Conservation (phyloP, 1,140 invertebrate species). For the Pemphigus obesinymphae region DNA sequence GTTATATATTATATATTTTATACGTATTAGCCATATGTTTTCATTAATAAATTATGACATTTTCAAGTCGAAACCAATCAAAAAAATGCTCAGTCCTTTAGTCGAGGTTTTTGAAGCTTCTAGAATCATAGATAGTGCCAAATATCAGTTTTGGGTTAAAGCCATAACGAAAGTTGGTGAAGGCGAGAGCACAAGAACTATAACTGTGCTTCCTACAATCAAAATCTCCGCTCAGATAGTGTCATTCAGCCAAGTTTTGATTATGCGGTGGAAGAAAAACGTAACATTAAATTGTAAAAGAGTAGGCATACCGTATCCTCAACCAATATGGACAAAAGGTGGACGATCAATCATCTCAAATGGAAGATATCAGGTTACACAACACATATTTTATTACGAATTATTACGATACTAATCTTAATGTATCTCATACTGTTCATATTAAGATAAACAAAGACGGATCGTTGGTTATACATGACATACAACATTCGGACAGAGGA, state of each 20-base stretch:
- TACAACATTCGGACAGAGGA: slow-evolving; percentile 75
- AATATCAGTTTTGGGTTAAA: slow-evolving; percentile 76
- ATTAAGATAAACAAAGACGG: slow-evolving; percentile 48
- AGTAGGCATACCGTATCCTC: slow-evolving; percentile 65
- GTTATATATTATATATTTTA: slow-evolving; percentile 19
- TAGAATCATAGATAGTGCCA: slow-evolving; percentile 64
- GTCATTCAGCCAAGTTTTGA: slow-evolving; percentile 70
- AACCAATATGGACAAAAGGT: slow-evolving; percentile 45
- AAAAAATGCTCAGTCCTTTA: slow-evolving; percentile 3
- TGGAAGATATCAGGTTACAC: slow-evolving; percentile 46
- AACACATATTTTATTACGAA: background rate
- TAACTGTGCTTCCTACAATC: slow-evolving; percentile 70
- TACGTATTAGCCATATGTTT: background rate
- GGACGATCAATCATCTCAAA: slow-evolving; percentile 46
- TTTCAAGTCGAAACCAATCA: slow-evolving; percentile 21
- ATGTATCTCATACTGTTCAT: background rate
- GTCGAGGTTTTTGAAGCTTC: slow-evolving; percentile 67
- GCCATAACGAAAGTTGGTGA: slow-evolving; percentile 76
- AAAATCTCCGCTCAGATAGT: slow-evolving; percentile 77
- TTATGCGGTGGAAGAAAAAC: slow-evolving; percentile 80
- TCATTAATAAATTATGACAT: background rate
- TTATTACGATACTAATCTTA: background rate
- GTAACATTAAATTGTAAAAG: slow-evolving; percentile 71
- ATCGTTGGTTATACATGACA: slow-evolving; percentile 57
- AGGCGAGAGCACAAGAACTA: slow-evolving; percentile 69